Conservation (phyloP, 1,140 invertebrate species). For the Sinella curviseta region DNA sequence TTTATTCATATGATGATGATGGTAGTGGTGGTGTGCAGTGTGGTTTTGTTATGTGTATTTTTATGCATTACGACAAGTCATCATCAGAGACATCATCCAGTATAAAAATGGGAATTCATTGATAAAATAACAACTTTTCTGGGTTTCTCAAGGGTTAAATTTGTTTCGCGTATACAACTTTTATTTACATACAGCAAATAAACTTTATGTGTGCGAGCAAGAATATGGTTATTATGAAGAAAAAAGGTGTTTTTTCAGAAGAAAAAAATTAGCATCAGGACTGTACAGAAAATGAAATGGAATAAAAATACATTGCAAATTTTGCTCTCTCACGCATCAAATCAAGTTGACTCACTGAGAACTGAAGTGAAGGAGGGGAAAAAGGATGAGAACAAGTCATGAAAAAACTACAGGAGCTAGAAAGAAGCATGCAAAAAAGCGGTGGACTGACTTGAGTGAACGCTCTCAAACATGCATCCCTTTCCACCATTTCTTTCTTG, state of each 20-base stretch:
- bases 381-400: background rate
- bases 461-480: background rate
- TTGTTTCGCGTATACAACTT: background rate
- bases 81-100: too few species aligned
- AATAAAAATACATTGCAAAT: conserved; percentile 17
- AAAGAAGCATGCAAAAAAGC: background rate
- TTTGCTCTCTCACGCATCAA: conserved; percentile 19
- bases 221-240: background rate
- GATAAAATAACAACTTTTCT: background rate
- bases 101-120: background rate
- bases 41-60: too few species aligned
- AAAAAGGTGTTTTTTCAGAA: background rate
- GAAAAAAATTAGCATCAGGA: conserved; percentile 15
- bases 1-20: background rate
- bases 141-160: background rate
- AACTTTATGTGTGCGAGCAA: background rate
- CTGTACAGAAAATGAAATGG: background rate
- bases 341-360: conserved; percentile 11
- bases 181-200: background rate
- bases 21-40: too few species aligned
- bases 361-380: background rate
- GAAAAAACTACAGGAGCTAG: too few species aligned
- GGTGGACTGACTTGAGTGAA: background rate
- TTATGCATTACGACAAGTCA: too few species aligned
- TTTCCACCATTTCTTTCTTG: too few species aligned